These are phyloP conservation scores for Aethes cnicana DNA, from an alignment of 2,888 invertebrate genomes.

Conservation along the genomic window DNA sequence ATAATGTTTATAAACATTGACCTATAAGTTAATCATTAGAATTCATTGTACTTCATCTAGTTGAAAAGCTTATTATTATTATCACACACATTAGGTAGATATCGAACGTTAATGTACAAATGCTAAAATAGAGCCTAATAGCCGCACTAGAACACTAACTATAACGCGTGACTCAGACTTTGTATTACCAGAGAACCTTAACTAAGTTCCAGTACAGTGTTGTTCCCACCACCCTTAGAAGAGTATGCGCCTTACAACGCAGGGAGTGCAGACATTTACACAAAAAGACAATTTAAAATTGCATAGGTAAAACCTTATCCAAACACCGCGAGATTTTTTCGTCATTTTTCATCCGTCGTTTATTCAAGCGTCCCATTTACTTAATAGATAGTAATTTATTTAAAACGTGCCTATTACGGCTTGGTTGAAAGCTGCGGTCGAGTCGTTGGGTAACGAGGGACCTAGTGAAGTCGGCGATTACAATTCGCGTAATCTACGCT, in stretches of 20 bases:
- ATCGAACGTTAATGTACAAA: conserved; percentile 72
- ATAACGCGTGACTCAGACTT: conserved; percentile 48
- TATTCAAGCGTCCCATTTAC: conserved; percentile 23
- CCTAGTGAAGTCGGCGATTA: neutral
- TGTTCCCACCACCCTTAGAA: conserved; percentile 41
- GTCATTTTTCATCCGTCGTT: neutral
- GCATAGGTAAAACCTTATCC: conserved; percentile 27
- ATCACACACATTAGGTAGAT: conserved; percentile 79
- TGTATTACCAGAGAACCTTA: conserved; percentile 38
- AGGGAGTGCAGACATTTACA: conserved; percentile 35
- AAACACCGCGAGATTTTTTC: conserved; percentile 13
- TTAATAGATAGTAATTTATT: conserved; percentile 24
- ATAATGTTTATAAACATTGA: conserved; percentile 80
- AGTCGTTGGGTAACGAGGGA: conserved; percentile 9
- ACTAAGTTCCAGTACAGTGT: conserved; percentile 39
- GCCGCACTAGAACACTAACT: conserved; percentile 38
- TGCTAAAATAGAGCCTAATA: conserved; percentile 58
- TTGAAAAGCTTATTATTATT: conserved; percentile 80
- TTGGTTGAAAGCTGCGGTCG: conserved; percentile 22
- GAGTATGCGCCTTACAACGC: conserved; percentile 32
- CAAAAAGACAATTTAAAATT: conserved; percentile 25
- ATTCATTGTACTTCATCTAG: conserved; percentile 78
- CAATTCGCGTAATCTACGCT: conserved; percentile 6
- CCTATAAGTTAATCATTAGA: conserved; percentile 70
- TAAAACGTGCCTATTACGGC: conserved; percentile 25